Evolutionary conservation across 2,888 invertebrate genomes (phyloP).

Genomic region (Pristionchus arcanus): DNA sequence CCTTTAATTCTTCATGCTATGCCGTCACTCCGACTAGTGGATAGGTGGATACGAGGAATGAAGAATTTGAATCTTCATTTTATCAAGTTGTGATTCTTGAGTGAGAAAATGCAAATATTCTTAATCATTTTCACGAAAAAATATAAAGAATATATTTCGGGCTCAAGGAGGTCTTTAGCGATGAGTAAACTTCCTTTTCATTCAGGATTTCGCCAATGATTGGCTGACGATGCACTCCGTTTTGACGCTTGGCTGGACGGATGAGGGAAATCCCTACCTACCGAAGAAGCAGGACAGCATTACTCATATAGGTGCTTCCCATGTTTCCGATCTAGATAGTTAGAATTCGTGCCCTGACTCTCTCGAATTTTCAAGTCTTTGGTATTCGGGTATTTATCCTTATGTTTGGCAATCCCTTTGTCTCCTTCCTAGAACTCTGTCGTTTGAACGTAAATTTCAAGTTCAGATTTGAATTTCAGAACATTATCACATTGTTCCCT

Average conservation of each 20-base stretch:
- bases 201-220: conserved; percentile 16
- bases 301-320: neutral
- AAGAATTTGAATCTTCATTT: too few relatives aligned
- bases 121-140: neutral
- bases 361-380: neutral
- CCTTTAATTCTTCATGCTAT: neutral
- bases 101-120: neutral
- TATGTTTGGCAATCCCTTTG: neutral
- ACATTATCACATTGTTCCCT: too few relatives aligned
- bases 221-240: neutral
- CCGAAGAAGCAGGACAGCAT: neutral
- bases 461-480: too few relatives aligned
- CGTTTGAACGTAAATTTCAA: too few relatives aligned
- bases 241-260: conserved; percentile 6
- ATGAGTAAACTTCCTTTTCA: too few relatives aligned
- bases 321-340: neutral
- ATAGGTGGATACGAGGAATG: too few relatives aligned
- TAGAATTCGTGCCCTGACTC: neutral
- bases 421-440: too few relatives aligned
- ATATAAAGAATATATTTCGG: neutral
- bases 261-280: neutral
- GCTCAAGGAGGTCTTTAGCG: neutral
- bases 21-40: neutral
- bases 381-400: neutral
- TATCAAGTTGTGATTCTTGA: too few relatives aligned